phyloP scores from a whole-genome alignment of 2,888 invertebrate species.

The Andrena haemorrhoa region DNA sequence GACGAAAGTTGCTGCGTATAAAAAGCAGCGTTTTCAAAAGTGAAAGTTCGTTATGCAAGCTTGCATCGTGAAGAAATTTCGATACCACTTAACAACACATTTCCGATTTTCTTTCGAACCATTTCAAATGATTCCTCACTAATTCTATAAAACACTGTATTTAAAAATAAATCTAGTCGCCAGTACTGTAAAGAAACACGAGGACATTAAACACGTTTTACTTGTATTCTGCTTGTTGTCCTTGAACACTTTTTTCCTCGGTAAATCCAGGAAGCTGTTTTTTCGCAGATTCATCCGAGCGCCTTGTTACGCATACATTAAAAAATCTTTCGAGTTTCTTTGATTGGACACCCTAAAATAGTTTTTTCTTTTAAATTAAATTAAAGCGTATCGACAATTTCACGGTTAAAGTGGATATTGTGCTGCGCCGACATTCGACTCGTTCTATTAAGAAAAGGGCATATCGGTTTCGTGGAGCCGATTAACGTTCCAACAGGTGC shows the following conservation, averaged over 20 bases:
- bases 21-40: slow-evolving; percentile 40
- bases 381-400: too few species aligned
- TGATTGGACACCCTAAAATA: too few species aligned
- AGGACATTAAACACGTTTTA: slow-evolving; percentile 12
- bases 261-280: slow-evolving; percentile 5
- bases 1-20: slow-evolving; percentile 9
- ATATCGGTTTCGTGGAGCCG: slow-evolving; percentile 10
- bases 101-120: neutral
- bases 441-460: slow-evolving; percentile 3
- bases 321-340: too few species aligned
- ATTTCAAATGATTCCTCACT: neutral
- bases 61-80: slow-evolving; percentile 21
- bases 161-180: too few species aligned
- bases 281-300: neutral
- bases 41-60: slow-evolving; percentile 51
- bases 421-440: neutral
- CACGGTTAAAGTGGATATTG: neutral
- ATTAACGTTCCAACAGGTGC: slow-evolving; percentile 35
- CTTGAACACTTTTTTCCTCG: slow-evolving; percentile 14
- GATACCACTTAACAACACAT: neutral
- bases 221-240: slow-evolving; percentile 14
- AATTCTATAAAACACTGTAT: too few species aligned
- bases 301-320: too few species aligned
- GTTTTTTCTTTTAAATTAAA: too few species aligned
- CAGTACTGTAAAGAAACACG: neutral